Evolutionary conservation across 2,113 vertebrate species (phyloP), one percentile per base, ranked within the genome.

Genomic region (Varanus salvator): DNA sequence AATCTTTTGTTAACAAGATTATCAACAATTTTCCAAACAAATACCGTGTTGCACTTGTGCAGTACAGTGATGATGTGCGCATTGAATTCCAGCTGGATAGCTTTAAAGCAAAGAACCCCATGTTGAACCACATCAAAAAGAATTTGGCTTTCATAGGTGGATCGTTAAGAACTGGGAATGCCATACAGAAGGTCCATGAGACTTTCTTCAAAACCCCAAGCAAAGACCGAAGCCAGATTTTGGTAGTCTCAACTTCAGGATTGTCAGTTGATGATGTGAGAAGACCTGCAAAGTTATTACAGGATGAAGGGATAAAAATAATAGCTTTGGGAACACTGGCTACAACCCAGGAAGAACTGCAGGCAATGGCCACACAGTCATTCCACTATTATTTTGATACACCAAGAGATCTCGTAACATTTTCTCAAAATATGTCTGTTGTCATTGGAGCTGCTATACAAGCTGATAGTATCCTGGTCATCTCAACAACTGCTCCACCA

Each of bases 11-110:
- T 69, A 74, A 64, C 75, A 95, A 34, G 82, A 86, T 85, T 8
- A 80, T 95, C 81, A 89, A 27, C 87, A 76, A 83, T 71, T 87
- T 95, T n/a, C 86, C 76, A 52, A 85, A 87, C 78, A 93, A 91
- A 38, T 95, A 92, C 89, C 94, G 89, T 17, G 48, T 96, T 86
- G 95, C 92, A 5, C 85, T 96, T 57, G 92, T 87, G 15, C 94
- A 93, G 74, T 95, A 92, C 34, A 91, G 87, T 31, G 87, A 90
- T 34, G 89, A 93, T n/a, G n/a, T 92, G 25, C n/a, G 82, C 4
- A 25, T 88, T 75, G 93, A 90, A 60, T 92, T 95, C n/a, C 84
- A 68, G 34, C 84, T 96, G 66, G 89, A 93, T 15, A 50, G 87
- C 1, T 93, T 75, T n/a, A 68, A 66, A 87, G 54, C 57, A 64